Base-by-base conservation (phyloP, 1,140 invertebrate species). In the Eriosoma lanigerum region DNA sequence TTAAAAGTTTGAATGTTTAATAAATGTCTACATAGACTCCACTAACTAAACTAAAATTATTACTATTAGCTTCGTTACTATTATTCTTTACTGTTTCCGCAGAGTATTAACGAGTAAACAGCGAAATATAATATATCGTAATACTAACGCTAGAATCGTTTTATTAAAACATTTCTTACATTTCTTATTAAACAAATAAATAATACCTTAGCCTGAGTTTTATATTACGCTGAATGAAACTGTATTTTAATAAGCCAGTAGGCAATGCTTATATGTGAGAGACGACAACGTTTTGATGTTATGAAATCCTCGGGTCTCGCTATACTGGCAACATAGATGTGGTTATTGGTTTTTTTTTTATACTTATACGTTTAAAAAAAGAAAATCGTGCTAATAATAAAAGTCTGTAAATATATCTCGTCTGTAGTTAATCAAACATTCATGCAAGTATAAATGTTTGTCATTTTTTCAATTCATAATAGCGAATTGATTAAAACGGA, bases 81-180 rank as follows among this genome's bases (percentile, higher is more conserved):
- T 48, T 48, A 48, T 54, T n/a, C 8, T 54, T 4, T 54, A n/a
- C 13, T n/a, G 3, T 54, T n/a, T 15, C 1, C 52, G 13, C 10
- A 54, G 13, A 17, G 52, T 54, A 17, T 54, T 15, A 3, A n/a
- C 15, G 52, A n/a, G 19, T 54, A 54, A 54, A 54, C 8, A 54
- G 52, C 19, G 52, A 6, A 54, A 8, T 38, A 38, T 38, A 38
- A 4, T 38, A 38, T 38, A 38, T 54, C 8, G 13, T 54, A 38
- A 32, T 66, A 66, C 38, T 13, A 5, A 21, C 64, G 64, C 50
- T 19, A 5, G 54, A 75, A 26, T 56, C 50, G 72, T 75, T 75
- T 75, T 75, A 75, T 75, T 75, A 54, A 75, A 75, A 75, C 72
- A 75, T 75, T 75, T 75, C 26, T 26, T 26, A 52, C 17, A n/a